Base-by-base conservation (phyloP, 1,140 invertebrate genomes). In the Hydropsyche tenuis region DNA sequence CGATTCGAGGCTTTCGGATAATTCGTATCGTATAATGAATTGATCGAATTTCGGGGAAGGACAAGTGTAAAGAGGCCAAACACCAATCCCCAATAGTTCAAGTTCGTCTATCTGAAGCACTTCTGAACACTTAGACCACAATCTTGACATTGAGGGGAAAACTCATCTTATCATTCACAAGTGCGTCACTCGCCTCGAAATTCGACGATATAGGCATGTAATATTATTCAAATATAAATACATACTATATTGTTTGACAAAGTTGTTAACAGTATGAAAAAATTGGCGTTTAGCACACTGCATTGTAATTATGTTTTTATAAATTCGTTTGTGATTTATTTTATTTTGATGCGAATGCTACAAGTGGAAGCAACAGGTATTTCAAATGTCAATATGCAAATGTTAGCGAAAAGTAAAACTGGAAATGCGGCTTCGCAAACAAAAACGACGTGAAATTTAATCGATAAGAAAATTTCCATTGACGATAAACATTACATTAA, bases 291-390 rank as follows among this genome's bases (percentile, higher is more conserved):
- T 53, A 53, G 48, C 5, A 20, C 14, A 53, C 48, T 14, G 20
- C 48, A 16, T 53, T 14, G 20, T 53, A 20, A 53, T 53, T 18
- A 20, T 53, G 12, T 46, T n/a, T 46, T 46, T 4, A 16, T 46
- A n/a, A 46, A 46, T 46, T 6, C 16, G n/a, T 53, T 18, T 16
- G 48, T 53, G 48, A 53, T 53, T 53, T 53, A 53, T 53, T 18
- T 53, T 53, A 53, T 53, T 53, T 53, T 53, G 48, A 53, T 18
- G 48, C 48, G 48, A 53, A 27, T 60, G 56, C 56, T 60, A 60
- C 56, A 60, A 60, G 56, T 60, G 56, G 56, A 60, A 60, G 20
- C 56, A 60, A 60, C 56, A 60, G 56, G 56, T 60, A 60, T 60
- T 60, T 60, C 56, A 23, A 60, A 60, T 60, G 56, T 60, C 23